A percentile compares a stretch with the other conserved stretches of the same genome.
Evolutionary conservation across 2,888 invertebrate genomes (phyloP).

Genomic region (Campoplex capitator): DNA sequence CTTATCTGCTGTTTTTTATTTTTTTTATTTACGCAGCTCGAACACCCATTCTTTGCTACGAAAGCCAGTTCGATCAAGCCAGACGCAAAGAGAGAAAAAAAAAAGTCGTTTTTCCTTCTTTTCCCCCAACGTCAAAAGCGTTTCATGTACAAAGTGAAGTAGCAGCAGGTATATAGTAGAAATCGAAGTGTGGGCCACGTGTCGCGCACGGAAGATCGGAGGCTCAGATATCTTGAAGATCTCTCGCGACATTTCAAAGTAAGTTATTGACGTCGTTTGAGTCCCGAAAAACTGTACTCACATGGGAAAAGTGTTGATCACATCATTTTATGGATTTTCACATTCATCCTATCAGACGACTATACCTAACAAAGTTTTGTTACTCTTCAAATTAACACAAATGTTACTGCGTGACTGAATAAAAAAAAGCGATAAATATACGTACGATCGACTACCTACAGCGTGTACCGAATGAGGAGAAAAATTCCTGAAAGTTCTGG

Average conservation of each 20-base stretch:
- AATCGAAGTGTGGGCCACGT: conserved; percentile 18
- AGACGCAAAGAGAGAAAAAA: conserved; percentile 57
- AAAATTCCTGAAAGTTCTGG: background rate
- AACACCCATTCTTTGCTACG: conserved; percentile 36
- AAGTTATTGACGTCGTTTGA: conserved; percentile 73
- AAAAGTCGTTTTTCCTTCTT: background rate
- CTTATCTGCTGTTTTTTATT: background rate
- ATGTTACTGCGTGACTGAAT: background rate
- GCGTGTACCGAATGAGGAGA: background rate
- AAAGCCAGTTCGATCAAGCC: conserved; percentile 51
- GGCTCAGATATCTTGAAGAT: conserved; percentile 73
- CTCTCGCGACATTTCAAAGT: conserved; percentile 65
- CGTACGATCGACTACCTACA: background rate
- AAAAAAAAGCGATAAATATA: background rate
- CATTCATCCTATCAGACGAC: background rate
- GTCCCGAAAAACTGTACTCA: conserved; percentile 40
- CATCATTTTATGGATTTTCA: background rate
- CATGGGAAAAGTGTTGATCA: conserved; percentile 22
- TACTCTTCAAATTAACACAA: background rate
- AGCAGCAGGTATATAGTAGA: conserved; percentile 76
- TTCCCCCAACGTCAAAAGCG: conserved; percentile 43
- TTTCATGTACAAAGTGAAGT: conserved; percentile 73
- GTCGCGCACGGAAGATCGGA: conserved; percentile 71
- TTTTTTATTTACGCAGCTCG: conserved; percentile 37
- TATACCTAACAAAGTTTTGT: background rate